Base-by-base conservation (phyloP, 2,888 invertebrate species). In the Neoitamus cyanurus region DNA sequence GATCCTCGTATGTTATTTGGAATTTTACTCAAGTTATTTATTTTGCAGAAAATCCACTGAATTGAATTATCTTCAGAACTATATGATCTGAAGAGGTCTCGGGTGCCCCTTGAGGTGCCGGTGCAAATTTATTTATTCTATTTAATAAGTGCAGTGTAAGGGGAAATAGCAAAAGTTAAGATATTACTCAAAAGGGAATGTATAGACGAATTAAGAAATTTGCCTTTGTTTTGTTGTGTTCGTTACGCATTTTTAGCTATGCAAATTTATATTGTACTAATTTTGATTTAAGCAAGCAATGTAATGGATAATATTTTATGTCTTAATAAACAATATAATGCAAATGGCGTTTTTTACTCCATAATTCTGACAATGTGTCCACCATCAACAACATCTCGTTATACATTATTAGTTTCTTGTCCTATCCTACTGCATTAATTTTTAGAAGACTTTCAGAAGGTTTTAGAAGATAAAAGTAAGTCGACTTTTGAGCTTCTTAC, bases 31-130 rank as follows among this genome's bases (percentile, higher is more conserved):
- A 75, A 42, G 13, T 42, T 25, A 42, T 75, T 75, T 75, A 75
- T 75, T 75, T 75, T 75, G 42, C 75, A 75, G 75, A 37, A 75
- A 20, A 75, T 11, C 42, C 11, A 42, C 75, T 42, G 42, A 42
- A 37, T 28, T 42, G 75, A 75, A 75, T 28, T 75, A 75, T 42
- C 42, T 75, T 75, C 75, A 75, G 20, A 42, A 75, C 11, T 75
- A 75, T 75, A 75, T 37, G 75, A 37, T 75, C 75, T 75, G 42
- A 75, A 42, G 36, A 34, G 58, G 25, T 58, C 20, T 58, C 48
- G 20, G 9, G 58, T 58, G 34, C 7, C 7, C 34, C 34, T 34
- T 34, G 7, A 34, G 34, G n/a, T n/a, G n/a, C n/a, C 34, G 7
- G 3, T 34, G n/a, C n/a, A 34, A 34, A 34, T 34, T 34, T 5